Conservation (phyloP, 2,888 invertebrate genomes). For the Sarcophaga rosellei region DNA sequence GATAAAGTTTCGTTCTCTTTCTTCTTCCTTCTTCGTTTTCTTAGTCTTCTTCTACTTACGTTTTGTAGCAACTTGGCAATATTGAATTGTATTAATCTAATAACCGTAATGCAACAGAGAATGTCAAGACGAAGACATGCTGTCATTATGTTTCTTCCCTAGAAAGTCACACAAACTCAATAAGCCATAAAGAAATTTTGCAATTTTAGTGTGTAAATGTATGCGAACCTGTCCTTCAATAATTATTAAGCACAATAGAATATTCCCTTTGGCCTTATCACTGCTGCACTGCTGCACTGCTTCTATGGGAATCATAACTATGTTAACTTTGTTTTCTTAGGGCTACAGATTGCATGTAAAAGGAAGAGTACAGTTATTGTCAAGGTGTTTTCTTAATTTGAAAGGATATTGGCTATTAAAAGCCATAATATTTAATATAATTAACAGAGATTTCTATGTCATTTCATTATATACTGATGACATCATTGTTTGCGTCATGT, state of each 20-base stretch:
- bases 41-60: too few relatives aligned
- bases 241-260: slow-evolving; percentile 27
- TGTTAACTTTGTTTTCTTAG: too few relatives aligned
- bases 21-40: too few relatives aligned
- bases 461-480: too few relatives aligned
- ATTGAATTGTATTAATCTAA: slow-evolving; percentile 60
- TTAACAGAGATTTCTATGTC: too few relatives aligned
- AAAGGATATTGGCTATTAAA: background rate
- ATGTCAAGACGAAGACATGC: slow-evolving; percentile 4
- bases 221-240: slow-evolving; percentile 28
- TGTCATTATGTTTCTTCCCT: background rate
- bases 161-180: background rate
- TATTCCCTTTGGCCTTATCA: slow-evolving; percentile 20
- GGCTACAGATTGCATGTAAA: too few relatives aligned
- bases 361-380: background rate
- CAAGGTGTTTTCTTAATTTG: background rate
- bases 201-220: background rate
- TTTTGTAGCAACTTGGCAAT: slow-evolving; percentile 19
- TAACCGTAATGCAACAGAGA: slow-evolving; percentile 34
- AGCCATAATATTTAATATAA: too few relatives aligned
- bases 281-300: slow-evolving; percentile 9
- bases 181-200: too few relatives aligned
- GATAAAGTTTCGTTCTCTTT: too few relatives aligned
- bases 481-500: too few relatives aligned
- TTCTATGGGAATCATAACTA: too few relatives aligned